phyloP scores from a whole-genome alignment of 2,797 vertebrate species.

The Pangasius macronema region DNA sequence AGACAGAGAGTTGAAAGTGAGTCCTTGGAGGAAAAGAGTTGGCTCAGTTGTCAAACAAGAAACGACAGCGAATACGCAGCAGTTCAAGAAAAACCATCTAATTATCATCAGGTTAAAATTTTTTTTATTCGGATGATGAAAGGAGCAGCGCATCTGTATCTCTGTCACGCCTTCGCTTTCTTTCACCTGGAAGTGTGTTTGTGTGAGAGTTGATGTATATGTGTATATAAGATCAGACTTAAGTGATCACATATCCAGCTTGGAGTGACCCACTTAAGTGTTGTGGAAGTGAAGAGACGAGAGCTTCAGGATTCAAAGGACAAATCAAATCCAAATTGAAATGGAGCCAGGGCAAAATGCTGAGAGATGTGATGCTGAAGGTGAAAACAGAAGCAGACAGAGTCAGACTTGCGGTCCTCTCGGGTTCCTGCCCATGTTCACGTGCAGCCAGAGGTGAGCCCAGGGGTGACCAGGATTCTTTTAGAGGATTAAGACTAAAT shows the following conservation, averaged over 20 bases:
- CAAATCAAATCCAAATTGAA: conserved; percentile 51
- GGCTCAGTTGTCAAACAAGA: conserved; percentile 31
- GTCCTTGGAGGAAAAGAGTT: conserved; percentile 30
- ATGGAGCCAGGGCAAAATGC: conserved; percentile 44
- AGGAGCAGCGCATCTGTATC: conserved; percentile 40
- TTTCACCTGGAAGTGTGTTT: conserved; percentile 14
- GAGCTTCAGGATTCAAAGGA: conserved; percentile 5
- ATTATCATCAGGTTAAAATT: conserved; percentile 47
- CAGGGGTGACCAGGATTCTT: conserved; percentile 35
- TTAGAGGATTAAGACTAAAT: conserved; percentile 56
- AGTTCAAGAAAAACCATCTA: conserved; percentile 47
- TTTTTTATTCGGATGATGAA: conserved; percentile 29
- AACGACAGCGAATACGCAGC: conserved; percentile 23
- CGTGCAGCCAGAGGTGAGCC: conserved; percentile 29
- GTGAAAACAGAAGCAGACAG: conserved; percentile 38
- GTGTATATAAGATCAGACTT: neutral
- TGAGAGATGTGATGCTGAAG: conserved; percentile 39
- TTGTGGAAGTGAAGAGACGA: conserved; percentile 12
- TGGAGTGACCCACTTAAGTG: conserved; percentile 54
- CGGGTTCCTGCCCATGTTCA: neutral
- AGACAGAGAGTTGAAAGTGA: conserved; percentile 46
- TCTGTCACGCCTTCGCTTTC: conserved; percentile 4
- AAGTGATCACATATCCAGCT: conserved; percentile 11
- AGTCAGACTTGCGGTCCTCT: conserved; percentile 18
- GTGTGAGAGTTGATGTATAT: neutral